Base-by-base conservation (phyloP, 2,113 vertebrate species). In the Guaruba guarouba region DNA sequence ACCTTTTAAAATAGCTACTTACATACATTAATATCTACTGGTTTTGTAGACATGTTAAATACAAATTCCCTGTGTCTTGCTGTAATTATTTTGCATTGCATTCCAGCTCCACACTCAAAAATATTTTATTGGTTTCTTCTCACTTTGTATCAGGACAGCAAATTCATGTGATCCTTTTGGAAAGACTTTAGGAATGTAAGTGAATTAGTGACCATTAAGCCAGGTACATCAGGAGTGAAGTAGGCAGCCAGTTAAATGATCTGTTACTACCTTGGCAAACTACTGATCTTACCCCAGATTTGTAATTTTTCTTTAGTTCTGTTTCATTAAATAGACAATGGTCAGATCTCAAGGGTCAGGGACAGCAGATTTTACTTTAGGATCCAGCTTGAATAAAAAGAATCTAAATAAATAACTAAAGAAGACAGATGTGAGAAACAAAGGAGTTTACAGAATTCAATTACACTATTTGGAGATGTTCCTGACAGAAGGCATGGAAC, bases 401-500 rank as follows among this genome's bases (percentile, higher is more conserved):
- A 78, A 71, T 92, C 91, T 62, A 79, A 91, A 86, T 67, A 91
- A 88, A 81, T 33, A 74, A 93, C 29, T 39, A 35, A 94, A 75
- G 48, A 23, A 61, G 87, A 48, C 86, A 95, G 95, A 95, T 91
- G 51, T 90, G 68, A 88, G 92, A 88, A 92, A 93, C 64, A 94
- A 96, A 94, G 59, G 52, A 78, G 88, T 77, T 92, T 94, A 96
- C 76, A 92, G 82, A 96, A 96, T 97, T 97, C 95, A 97, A 94
- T 98, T 97, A 93, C 7, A 2, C 64, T 92, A n/a, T 96, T 97
- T 97, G 97, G 97, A 98, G 96, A 85, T 78, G 67, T 79, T 96
- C 93, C 90, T 90, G 90, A 86, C 86, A 97, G 91, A 93, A 92
- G 87, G 89, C 23, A 3, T 96, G 88, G 91, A 95, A 92, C 77